A percentile compares a stretch with the other conserved stretches of the same genome.
phyloP scores from a whole-genome alignment of 1,140 invertebrate species.

The Zaprionus ghesquierei region DNA sequence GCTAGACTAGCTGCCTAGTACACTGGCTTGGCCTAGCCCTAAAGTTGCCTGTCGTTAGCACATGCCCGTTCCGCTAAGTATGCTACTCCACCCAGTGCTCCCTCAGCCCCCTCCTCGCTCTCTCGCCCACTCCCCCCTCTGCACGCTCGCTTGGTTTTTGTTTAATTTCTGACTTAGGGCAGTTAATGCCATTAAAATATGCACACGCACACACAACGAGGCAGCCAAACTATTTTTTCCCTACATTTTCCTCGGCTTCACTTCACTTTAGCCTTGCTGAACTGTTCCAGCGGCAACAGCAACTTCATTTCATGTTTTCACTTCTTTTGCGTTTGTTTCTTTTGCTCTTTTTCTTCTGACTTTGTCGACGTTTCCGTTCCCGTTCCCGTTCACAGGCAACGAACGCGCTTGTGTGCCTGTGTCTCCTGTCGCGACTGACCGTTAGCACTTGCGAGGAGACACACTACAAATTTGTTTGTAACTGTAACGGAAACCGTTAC shows the following conservation, averaged over 20 bases:
- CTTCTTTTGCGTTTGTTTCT: constrained; percentile 7
- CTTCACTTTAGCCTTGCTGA: constrained; percentile 25
- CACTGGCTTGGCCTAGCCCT: constrained; percentile 9
- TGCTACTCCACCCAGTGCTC: background rate
- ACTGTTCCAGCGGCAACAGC: constrained; percentile 18
- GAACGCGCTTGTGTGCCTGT: too few species aligned
- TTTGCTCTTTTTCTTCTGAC: constrained; percentile 4
- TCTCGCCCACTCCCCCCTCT: background rate
- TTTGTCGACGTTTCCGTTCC: constrained; percentile 27
- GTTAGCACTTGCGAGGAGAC: constrained; percentile 9
- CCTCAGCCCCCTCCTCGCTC: background rate
- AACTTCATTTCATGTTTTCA: constrained; percentile 38
- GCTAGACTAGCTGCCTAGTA: constrained; percentile 1
- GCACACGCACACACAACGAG: constrained; percentile 39
- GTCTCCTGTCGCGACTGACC: constrained; percentile 30
- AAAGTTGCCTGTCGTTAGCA: constrained; percentile 8
- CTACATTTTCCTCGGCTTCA: constrained; percentile 17
- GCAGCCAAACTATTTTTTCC: constrained; percentile 1
- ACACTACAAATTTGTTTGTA: background rate
- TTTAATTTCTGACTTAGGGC: constrained; percentile 5
- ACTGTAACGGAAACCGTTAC: constrained; percentile 27
- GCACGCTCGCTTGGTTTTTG: background rate
- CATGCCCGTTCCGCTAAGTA: background rate
- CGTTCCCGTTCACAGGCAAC: background rate
- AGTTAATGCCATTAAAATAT: constrained; percentile 33